phyloP scores from a whole-genome alignment of 2,888 invertebrate species.

The Anarsia innoxiella region DNA sequence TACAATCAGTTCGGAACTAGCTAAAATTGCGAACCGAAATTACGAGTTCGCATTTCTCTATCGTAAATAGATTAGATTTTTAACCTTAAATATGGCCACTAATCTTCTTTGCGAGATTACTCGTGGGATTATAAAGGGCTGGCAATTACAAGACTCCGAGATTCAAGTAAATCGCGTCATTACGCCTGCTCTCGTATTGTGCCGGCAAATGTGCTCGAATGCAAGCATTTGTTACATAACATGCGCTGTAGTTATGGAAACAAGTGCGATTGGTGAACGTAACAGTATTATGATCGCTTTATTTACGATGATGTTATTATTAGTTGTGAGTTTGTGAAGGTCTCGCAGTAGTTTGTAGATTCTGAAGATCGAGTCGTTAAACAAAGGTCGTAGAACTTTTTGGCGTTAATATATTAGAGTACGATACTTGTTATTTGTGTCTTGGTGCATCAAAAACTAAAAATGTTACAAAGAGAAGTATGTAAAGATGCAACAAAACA shows the following conservation, averaged over 20 bases:
- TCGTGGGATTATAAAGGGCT: slow-evolving; percentile 36
- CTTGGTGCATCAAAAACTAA: too few relatives aligned
- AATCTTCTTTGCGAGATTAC: slow-evolving; percentile 42
- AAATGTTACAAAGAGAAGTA: too few relatives aligned
- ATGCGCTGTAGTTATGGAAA: slow-evolving; percentile 48
- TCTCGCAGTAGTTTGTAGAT: too few relatives aligned
- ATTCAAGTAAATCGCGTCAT: slow-evolving; percentile 36
- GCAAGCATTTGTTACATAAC: slow-evolving; percentile 43
- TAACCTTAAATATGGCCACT: slow-evolving; percentile 34
- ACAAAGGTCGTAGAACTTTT: too few relatives aligned
- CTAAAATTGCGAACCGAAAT: too few relatives aligned
- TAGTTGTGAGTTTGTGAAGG: slow-evolving; percentile 19
- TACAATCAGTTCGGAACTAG: too few relatives aligned
- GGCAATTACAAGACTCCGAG: slow-evolving; percentile 35
- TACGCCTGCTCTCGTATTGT: slow-evolving; percentile 19
- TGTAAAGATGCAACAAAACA: too few relatives aligned
- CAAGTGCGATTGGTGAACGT: slow-evolving; percentile 40
- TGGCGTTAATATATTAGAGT: too few relatives aligned
- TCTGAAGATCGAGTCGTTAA: too few relatives aligned
- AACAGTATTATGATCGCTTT: slow-evolving; percentile 40
- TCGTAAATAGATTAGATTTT: slow-evolving; percentile 22
- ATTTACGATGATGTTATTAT: slow-evolving; percentile 43
- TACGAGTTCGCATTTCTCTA: background rate
- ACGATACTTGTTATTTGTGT: too few relatives aligned
- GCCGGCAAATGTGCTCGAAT: slow-evolving; percentile 27